Conservation (phyloP, 2,888 invertebrate species). For the Protonemura montana region DNA sequence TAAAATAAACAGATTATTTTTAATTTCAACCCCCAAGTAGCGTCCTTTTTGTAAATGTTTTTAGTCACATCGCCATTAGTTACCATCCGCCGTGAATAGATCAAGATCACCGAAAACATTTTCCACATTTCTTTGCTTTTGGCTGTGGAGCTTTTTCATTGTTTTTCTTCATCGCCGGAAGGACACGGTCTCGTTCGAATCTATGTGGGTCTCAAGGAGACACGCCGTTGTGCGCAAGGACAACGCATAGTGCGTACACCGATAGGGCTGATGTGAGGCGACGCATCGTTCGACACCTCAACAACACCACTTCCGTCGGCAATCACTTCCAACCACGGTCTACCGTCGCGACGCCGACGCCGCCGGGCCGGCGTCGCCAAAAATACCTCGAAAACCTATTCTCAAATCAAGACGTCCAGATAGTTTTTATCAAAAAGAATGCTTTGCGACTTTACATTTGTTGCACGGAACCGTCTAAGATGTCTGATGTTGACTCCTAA, state of each 20-base stretch:
- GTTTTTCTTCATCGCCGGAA: slow-evolving; percentile 13
- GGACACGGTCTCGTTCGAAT: background rate
- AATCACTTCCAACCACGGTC: background rate
- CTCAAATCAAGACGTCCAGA: slow-evolving; percentile 7
- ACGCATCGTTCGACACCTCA: slow-evolving; percentile 30
- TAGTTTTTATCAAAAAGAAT: background rate
- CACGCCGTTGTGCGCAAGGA: background rate
- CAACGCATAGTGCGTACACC: slow-evolving; percentile 16
- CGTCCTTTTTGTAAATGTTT: background rate
- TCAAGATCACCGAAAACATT: background rate
- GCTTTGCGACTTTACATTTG: background rate
- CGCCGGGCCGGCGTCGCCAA: slow-evolving; percentile 1
- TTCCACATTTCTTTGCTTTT: slow-evolving; percentile 22
- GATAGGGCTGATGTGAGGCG: background rate
- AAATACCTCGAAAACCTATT: slow-evolving; percentile 27
- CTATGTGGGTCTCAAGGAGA: background rate
- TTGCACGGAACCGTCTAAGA: background rate
- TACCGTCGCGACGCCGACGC: background rate
- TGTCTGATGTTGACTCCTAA: background rate
- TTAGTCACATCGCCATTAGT: slow-evolving; percentile 9
- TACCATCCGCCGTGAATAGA: background rate
- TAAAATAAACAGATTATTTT: slow-evolving; percentile 29
- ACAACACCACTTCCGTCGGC: background rate
- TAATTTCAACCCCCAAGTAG: background rate
- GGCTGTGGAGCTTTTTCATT: background rate